Evolutionary conservation across 1,140 invertebrate genomes (phyloP), one percentile per base, ranked within the genome.

Genomic region (Caerostris extrusa): DNA sequence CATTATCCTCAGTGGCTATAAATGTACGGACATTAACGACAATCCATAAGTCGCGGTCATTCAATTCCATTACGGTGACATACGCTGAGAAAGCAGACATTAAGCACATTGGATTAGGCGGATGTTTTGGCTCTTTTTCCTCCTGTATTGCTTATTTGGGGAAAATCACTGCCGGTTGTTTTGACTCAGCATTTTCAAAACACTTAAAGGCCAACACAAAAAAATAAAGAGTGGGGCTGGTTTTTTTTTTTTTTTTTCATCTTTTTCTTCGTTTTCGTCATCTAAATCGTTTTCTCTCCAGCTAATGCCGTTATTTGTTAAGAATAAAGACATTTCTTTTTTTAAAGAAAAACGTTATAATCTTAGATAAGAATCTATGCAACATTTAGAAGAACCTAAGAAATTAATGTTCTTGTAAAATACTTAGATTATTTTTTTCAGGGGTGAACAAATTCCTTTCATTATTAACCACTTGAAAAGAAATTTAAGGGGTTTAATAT

Each of bases 11-110:
- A n/a, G 53, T 55, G 7, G 14, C 55, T 50, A 67, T 53, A 14
- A 67, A 17, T 19, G 83, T 34, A 57, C 53, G 5, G 4, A 57
- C 61, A n/a, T 58, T 91, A 81, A 91, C 81, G 89, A 57, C 57
- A 19, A 91, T 91, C 58, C 81, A 91, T 91, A 91, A 91, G 64
- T 19, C n/a, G 17, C 8, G 71, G 64, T 91, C 89, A 69, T 91
- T 91, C 69, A 10, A 60, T 81, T 60, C 89, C 69, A 91, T 91
- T 91, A 91, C 82, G 71, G 89, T 81, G 89, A 81, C 71, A 91
- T 91, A 55, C 71, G 89, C 89, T 53, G 89, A 81, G 89, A 53
- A 90, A 90, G 89, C 89, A 81, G 82, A 56, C 87, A 89, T 89
- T 89, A 89, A 89, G 87, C 53, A 91, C 17, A 81, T 81, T 53